phyloP scores from a whole-genome alignment of 2,113 vertebrate species.

The Pedetes capensis region DNA sequence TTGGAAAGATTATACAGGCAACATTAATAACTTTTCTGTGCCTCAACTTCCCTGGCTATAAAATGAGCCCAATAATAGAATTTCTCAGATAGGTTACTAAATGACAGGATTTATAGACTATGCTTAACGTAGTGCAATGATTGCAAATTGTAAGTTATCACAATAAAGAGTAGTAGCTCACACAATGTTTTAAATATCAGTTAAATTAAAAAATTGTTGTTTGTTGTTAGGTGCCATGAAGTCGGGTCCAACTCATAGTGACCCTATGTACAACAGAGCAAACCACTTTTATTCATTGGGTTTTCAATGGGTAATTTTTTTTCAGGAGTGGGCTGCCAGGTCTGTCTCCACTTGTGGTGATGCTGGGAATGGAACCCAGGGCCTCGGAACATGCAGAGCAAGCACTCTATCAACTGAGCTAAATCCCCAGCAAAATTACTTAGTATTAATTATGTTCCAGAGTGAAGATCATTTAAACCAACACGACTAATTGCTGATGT shows the following conservation, averaged over 20 bases:
- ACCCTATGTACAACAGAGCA: no score
- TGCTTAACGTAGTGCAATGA: neutral
- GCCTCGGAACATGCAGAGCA: no score
- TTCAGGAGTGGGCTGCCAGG: no score
- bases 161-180: neutral
- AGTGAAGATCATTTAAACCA: neutral
- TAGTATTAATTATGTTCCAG: neutral
- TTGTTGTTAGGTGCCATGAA: no score
- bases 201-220: neutral
- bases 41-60: neutral
- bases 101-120: neutral
- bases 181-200: neutral
- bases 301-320: no score
- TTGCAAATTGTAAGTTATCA: neutral
- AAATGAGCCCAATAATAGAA: neutral
- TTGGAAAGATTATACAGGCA: neutral
- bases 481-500: neutral
- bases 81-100: neutral
- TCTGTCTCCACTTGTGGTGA: no score
- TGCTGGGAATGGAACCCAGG: no score
- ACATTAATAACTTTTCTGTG: neutral
- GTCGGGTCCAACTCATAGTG: no score
- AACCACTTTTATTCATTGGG: no score
- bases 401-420: no score
- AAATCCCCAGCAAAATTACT: no score